Percentiles rank a stretch among this genome's conserved stretches.
These are phyloP conservation scores for Megalops cyprinoides DNA, from an alignment of 2,797 vertebrate species.

Conservation along the genomic window DNA sequence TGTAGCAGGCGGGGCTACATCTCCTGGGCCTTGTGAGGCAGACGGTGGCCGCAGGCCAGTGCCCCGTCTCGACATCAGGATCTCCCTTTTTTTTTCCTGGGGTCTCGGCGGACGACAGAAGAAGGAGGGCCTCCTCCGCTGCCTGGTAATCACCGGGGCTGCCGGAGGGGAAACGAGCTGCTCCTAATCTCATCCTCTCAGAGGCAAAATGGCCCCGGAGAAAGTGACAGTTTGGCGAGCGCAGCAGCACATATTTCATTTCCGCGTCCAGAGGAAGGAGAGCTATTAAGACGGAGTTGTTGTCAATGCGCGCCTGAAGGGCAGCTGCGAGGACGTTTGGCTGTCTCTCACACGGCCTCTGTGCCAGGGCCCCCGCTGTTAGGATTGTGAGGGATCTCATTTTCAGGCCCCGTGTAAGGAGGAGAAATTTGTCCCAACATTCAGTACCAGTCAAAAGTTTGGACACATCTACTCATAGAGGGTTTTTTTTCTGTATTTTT, in stretches of 20 bases:
- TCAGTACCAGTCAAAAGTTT: too few relatives aligned
- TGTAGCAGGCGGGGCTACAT: neutral
- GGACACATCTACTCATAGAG: too few relatives aligned
- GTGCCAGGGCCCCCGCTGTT: neutral
- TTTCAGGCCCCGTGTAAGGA: neutral
- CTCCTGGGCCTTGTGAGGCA: neutral
- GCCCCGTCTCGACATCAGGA: neutral
- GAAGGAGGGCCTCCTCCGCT: neutral
- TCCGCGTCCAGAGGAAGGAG: neutral
- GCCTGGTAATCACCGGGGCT: neutral
- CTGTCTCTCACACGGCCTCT: neutral
- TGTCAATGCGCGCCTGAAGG: neutral
- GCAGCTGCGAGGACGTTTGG: neutral
- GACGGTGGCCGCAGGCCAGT: neutral
- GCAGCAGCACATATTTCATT: slow-evolving; percentile 6
- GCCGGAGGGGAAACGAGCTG: neutral
- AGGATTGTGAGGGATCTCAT: neutral
- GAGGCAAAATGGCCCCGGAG: neutral
- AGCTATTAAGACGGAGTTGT: neutral
- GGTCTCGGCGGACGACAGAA: neutral
- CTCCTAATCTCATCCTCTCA: slow-evolving; percentile 18
- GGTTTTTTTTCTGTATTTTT: too few relatives aligned
- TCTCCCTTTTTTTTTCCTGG: neutral
- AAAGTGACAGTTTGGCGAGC: neutral
- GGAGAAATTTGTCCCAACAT: neutral